Evolutionary conservation across 2,888 invertebrate genomes (phyloP).

Genomic region (Podabrus alpinus): DNA sequence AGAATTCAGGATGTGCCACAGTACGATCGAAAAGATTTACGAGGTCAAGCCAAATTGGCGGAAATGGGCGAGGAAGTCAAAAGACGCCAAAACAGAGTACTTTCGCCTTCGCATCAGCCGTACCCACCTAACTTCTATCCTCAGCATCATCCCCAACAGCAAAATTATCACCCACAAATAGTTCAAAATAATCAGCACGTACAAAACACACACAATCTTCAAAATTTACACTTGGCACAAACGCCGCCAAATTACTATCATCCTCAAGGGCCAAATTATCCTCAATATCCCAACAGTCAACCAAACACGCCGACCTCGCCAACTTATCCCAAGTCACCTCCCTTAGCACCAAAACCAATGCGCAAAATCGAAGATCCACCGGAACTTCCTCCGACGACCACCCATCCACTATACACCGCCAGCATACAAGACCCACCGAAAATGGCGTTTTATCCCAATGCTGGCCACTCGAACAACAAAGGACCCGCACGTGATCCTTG

Average conservation of each 20-base stretch:
- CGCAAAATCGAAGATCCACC: slow-evolving; percentile 55
- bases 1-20: slow-evolving; percentile 47
- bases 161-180: slow-evolving; percentile 33
- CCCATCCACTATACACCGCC: slow-evolving; percentile 75
- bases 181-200: slow-evolving; percentile 30
- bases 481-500: slow-evolving; percentile 76
- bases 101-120: slow-evolving; percentile 46
- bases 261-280: slow-evolving; percentile 31
- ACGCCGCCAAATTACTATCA: slow-evolving; percentile 32
- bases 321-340: slow-evolving; percentile 55
- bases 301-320: slow-evolving; percentile 55
- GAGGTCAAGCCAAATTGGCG: slow-evolving; percentile 68
- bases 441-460: slow-evolving; percentile 69
- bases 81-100: slow-evolving; percentile 59
- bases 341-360: slow-evolving; percentile 63
- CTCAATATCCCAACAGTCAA: slow-evolving; percentile 41
- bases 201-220: slow-evolving; percentile 51
- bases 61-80: slow-evolving; percentile 84
- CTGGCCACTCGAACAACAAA: slow-evolving; percentile 62
- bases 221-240: slow-evolving; percentile 47
- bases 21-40: slow-evolving; percentile 36
- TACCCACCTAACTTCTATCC: slow-evolving; percentile 48
- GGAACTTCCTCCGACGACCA: slow-evolving; percentile 70
- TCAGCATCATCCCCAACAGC: slow-evolving; percentile 42
- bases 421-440: slow-evolving; percentile 75